Conservation (phyloP, 2,113 vertebrate genomes). For the Pholis gunnellus region DNA sequence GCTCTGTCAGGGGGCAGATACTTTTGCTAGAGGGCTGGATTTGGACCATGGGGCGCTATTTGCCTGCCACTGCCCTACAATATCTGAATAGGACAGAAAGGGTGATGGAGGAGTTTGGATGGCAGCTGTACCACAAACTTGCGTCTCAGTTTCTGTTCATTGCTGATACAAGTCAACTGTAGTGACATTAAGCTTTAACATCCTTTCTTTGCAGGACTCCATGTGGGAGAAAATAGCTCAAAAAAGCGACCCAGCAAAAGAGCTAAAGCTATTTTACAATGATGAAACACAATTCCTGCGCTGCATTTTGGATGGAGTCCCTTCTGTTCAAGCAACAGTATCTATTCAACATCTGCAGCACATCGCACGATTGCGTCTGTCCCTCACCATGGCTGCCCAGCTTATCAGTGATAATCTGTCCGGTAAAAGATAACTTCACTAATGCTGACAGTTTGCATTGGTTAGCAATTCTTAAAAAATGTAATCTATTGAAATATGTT, state of each 20-base stretch:
- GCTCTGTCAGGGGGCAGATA: background rate
- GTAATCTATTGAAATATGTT: background rate
- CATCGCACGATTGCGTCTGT: slow-evolving; percentile 83
- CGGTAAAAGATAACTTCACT: slow-evolving; percentile 18
- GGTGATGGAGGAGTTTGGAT: too few species aligned
- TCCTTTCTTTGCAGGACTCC: slow-evolving; percentile 83
- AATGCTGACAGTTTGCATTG: background rate
- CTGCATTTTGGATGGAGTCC: background rate
- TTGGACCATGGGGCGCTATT: background rate
- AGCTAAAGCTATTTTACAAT: slow-evolving; percentile 2
- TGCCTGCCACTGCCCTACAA: background rate
- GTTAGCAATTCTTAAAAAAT: background rate
- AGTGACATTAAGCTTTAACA: background rate
- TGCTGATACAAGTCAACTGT: background rate
- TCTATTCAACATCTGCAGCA: slow-evolving; percentile 83
- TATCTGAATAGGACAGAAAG: background rate
- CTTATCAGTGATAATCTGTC: slow-evolving; percentile 47
- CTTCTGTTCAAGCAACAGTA: slow-evolving; percentile 10
- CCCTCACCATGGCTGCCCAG: slow-evolving; percentile 81
- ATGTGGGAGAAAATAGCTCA: slow-evolving; percentile 81
- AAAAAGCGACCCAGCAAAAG: slow-evolving; percentile 25
- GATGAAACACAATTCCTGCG: slow-evolving; percentile 76
- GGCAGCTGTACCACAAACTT: background rate
- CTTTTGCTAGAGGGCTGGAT: background rate
- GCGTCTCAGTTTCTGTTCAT: background rate